phyloP scores from a whole-genome alignment of 2,888 invertebrate genomes.

The Nomada ferruginata region DNA sequence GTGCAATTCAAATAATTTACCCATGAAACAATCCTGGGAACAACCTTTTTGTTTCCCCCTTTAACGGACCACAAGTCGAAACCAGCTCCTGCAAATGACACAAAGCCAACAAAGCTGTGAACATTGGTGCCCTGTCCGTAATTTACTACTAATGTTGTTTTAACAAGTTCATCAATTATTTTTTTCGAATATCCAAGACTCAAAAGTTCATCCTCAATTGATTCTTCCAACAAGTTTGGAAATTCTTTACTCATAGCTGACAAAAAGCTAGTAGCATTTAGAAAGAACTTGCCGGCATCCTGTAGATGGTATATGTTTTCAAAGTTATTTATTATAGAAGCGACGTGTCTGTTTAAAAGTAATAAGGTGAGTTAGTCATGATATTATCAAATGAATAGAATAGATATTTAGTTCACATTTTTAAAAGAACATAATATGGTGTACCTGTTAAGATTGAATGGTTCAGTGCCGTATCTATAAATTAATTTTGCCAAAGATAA shows the following conservation, averaged over 20 bases:
- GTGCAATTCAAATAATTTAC: not conserved
- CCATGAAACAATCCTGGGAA: not conserved
- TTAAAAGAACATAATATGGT: constrained; percentile 30
- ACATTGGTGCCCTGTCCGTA: constrained; percentile 87
- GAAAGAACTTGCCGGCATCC: constrained; percentile 84
- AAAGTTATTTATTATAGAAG: constrained; percentile 75
- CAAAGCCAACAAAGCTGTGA: constrained; percentile 85
- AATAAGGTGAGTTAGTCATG: not conserved
- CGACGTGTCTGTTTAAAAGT: constrained; percentile 69
- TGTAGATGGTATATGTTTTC: constrained; percentile 86
- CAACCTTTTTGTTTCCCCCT: constrained; percentile 86
- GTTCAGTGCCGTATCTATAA: constrained; percentile 86
- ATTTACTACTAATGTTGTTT: constrained; percentile 86
- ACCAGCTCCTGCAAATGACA: constrained; percentile 86
- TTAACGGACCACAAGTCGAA: constrained; percentile 86
- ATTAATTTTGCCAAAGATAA: constrained; percentile 84
- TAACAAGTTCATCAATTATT: constrained; percentile 86
- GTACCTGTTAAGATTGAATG: constrained; percentile 83
- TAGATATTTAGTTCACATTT: not conserved
- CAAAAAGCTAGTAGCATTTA: constrained; percentile 85
- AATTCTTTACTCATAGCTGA: constrained; percentile 85
- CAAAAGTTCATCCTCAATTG: constrained; percentile 82
- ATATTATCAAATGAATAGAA: constrained; percentile 53
- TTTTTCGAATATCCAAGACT: constrained; percentile 83
- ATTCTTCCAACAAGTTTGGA: constrained; percentile 82